These are phyloP conservation scores for Acanthurus lineatus DNA, from an alignment of 2,797 vertebrate genomes.

Conservation along the genomic window DNA sequence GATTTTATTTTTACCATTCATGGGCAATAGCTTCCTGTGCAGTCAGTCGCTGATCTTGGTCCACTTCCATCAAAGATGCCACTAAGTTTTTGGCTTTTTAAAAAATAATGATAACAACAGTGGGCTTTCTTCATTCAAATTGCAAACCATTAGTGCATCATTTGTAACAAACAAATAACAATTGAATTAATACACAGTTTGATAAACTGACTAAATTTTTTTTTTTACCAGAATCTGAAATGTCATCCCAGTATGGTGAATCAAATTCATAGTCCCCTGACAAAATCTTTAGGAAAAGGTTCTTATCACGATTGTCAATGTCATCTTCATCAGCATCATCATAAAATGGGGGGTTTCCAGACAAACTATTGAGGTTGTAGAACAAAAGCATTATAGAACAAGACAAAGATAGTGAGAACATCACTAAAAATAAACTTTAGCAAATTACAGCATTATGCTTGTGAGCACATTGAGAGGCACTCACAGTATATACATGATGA, in stretches of 20 bases:
- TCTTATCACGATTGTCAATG: conserved; percentile 95
- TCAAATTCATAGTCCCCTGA: conserved; percentile 97
- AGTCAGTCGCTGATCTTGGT: conserved; percentile 95
- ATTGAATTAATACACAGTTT: background rate
- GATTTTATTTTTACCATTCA: conserved; percentile 88
- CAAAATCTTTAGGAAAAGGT: conserved; percentile 97
- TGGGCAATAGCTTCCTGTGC: conserved; percentile 97
- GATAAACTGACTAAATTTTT: background rate
- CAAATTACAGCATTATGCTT: too few species aligned
- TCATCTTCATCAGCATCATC: conserved; percentile 96
- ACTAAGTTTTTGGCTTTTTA: conserved; percentile 88
- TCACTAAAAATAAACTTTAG: background rate
- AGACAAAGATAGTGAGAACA: background rate
- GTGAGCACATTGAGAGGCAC: conserved; percentile 60
- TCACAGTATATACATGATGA: conserved; percentile 99
- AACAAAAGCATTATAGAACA: background rate
- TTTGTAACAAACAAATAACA: background rate
- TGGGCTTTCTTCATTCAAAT: background rate
- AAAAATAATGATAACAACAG: background rate
- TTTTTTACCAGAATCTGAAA: conserved; percentile 94
- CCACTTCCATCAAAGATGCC: conserved; percentile 95
- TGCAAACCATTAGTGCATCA: background rate
- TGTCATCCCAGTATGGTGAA: conserved; percentile 98
- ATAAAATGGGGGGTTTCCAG: conserved; percentile 98
- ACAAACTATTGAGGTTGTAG: conserved; percentile 85